Evolutionary conservation across 2,113 vertebrate genomes (phyloP), one percentile per base, ranked within the genome.

Genomic region (Oreochromis aureus): DNA sequence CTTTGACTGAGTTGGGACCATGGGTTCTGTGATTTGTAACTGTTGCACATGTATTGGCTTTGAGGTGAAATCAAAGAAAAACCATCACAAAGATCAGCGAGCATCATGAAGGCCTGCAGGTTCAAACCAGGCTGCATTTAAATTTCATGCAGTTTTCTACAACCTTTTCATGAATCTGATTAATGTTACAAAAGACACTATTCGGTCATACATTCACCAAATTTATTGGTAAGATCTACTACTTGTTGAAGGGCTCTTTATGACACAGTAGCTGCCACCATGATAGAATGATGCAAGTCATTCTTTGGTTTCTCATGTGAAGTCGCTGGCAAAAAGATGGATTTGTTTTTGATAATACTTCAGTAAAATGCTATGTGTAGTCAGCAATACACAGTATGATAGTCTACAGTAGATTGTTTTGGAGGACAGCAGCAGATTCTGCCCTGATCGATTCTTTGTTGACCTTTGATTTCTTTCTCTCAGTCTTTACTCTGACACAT

Each of bases 391-490:
- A 46, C 24, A 48, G 69, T 91, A 85, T 87, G 78, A 32, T 84
- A 41, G 81, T 80, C 73, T 53, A 63, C 83, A 81, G 80, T 87
- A 87, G 91, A 93, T 91, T 88, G 81, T 90, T 87, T 53, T 82
- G 85, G 86, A 91, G 86, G 93, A 91, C 91, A 44, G 58, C 51
- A 66, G 4, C 36, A 66, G 73, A 85, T 83, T 84, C 44, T 46
- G 41, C 41, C 54, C 46, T 84, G 83, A 91, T 93, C 32, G 69
- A 93, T 89, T 94, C 56, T 54, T 15, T 86, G 89, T 92, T 93
- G 90, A 94, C 88, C 44, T 85, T 71, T 83, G 27, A 18, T 41
- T 80, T 82, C 34, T 83, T 76, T 84, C 81, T 36, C 71, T 82
- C 48, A 22, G 16, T 86, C 58, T 86, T 78, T 85, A 15, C 51